phyloP scores from a whole-genome alignment of 2,797 vertebrate genomes.

The Oophaga sylvatica region DNA sequence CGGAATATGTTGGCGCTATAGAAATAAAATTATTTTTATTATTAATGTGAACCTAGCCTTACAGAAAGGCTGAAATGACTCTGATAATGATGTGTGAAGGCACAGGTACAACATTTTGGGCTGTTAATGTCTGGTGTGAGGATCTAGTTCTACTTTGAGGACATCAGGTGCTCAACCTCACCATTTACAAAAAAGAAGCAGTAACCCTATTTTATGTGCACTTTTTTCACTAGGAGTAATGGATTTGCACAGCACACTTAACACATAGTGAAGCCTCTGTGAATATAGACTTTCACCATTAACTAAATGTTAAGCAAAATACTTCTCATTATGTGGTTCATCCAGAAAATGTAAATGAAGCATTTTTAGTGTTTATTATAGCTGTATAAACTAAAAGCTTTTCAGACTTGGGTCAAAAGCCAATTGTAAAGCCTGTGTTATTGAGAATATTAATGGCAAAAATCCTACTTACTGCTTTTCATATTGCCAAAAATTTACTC shows the following conservation, averaged over 20 bases:
- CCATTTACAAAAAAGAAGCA: neutral
- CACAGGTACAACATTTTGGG: neutral
- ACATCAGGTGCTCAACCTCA: neutral
- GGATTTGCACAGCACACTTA: conserved; percentile 6
- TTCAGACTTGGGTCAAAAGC: conserved; percentile 44
- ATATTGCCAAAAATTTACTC: conserved; percentile 45
- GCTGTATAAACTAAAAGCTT: conserved; percentile 54
- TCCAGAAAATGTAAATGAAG: conserved; percentile 47
- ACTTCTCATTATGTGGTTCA: conserved; percentile 18
- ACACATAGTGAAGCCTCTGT: neutral
- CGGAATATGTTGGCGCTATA: too few species aligned
- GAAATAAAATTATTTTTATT: too few species aligned
- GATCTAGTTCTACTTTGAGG: too few species aligned
- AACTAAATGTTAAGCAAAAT: conserved; percentile 9
- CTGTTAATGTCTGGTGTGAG: neutral
- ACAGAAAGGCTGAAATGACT: neutral
- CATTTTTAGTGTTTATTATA: conserved; percentile 53
- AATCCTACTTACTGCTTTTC: conserved; percentile 45
- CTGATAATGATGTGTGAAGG: neutral
- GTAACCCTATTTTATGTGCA: neutral
- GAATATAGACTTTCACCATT: conserved; percentile 8
- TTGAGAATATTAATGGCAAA: conserved; percentile 46
- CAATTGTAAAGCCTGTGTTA: conserved; percentile 47
- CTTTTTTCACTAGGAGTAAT: neutral
- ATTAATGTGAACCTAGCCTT: too few species aligned